Percentiles rank a stretch among this genome's conserved stretches.
Evolutionary conservation across 2,888 invertebrate species (phyloP).

Genomic region (Nomada ruficornis): DNA sequence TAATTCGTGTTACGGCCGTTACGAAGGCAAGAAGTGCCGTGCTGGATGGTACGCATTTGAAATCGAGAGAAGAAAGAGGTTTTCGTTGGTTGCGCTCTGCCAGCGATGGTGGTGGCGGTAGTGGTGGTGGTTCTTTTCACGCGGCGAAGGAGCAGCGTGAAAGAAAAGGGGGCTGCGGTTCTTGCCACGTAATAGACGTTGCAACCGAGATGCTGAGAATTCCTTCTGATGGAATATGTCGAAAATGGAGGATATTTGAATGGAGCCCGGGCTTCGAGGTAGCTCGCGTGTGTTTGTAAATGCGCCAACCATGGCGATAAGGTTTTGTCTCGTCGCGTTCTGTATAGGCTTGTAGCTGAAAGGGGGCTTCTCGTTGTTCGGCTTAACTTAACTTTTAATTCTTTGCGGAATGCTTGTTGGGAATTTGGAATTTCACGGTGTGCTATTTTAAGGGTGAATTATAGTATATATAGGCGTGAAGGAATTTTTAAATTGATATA

Average conservation of each 20-base stretch:
- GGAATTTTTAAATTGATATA: background rate
- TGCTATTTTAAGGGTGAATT: background rate
- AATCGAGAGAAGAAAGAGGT: constrained; percentile 58
- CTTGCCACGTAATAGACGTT: constrained; percentile 23
- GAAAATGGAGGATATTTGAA: constrained; percentile 20
- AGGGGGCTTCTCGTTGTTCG: background rate
- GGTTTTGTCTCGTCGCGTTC: background rate
- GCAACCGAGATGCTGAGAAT: constrained; percentile 16
- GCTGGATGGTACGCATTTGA: constrained; percentile 58
- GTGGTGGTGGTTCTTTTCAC: constrained; percentile 44
- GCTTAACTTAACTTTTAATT: constrained; percentile 11
- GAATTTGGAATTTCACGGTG: background rate
- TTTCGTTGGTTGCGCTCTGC: constrained; percentile 25
- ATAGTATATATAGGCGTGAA: too few relatives aligned
- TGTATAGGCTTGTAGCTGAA: background rate
- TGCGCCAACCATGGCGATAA: constrained; percentile 1
- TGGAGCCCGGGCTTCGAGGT: background rate
- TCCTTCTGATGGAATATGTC: constrained; percentile 18
- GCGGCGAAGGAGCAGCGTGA: constrained; percentile 35
- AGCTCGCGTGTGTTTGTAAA: background rate
- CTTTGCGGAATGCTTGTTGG: too few relatives aligned
- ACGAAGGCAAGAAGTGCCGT: constrained; percentile 32
- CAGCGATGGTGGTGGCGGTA: background rate
- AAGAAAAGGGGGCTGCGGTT: constrained; percentile 13
- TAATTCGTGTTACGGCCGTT: constrained; percentile 69